A percentile compares a stretch with the other conserved stretches of the same genome.
phyloP scores from a whole-genome alignment of 37 sponge, comb jelly and placozoan genomes.

The Spongilla lacustris region DNA sequence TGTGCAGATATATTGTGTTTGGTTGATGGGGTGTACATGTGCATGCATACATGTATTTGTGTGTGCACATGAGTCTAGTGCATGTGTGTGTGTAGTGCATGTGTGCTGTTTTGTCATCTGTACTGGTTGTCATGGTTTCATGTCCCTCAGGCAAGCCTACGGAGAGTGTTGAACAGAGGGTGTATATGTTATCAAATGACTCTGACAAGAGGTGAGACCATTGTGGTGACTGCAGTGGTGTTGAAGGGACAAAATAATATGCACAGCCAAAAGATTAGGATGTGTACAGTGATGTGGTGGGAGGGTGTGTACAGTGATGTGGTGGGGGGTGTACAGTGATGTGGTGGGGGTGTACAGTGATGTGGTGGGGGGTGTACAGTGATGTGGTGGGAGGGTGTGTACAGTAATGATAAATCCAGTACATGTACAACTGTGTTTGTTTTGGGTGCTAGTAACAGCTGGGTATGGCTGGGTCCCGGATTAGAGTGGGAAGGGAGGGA shows the following conservation, averaged over 20 bases:
- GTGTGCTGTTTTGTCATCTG: neutral
- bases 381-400: no score
- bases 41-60: neutral
- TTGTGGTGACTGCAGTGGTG: neutral
- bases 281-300: no score
- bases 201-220: neutral
- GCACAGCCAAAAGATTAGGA: no score
- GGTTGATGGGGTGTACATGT: neutral
- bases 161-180: conserved; percentile 87
- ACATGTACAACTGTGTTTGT: no score
- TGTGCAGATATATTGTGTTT: neutral
- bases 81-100: neutral
- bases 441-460: no score
- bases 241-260: neutral
- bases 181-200: conserved; percentile 83
- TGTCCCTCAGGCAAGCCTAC: conserved; percentile 81
- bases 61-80: neutral
- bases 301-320: no score
- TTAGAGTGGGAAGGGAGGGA: no score
- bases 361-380: no score
- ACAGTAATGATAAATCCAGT: no score
- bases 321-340: no score
- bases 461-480: no score
- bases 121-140: neutral
- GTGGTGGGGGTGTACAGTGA: no score